These are phyloP conservation scores for Tachina grossa DNA, from an alignment of 2,888 invertebrate species.

Conservation along the genomic window DNA sequence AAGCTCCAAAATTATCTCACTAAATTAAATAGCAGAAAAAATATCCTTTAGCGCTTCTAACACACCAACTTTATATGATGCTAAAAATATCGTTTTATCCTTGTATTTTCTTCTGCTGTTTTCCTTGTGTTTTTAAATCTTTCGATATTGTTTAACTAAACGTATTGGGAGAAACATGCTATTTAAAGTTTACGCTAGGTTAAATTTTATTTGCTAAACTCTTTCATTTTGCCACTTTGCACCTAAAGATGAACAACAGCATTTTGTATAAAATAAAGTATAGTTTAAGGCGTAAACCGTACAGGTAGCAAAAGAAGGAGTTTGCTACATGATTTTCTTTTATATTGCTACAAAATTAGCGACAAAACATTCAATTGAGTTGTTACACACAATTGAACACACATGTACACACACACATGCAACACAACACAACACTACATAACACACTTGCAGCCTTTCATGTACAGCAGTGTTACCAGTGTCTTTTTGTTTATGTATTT, in stretches of 20 bases:
- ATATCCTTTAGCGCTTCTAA: too few species aligned
- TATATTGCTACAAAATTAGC: slow-evolving; percentile 63
- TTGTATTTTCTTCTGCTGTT: not conserved
- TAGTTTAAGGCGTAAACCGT: slow-evolving; percentile 68
- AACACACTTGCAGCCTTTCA: slow-evolving; percentile 1
- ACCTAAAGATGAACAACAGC: slow-evolving; percentile 15
- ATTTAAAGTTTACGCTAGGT: slow-evolving; percentile 66
- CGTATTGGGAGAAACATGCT: slow-evolving; percentile 62
- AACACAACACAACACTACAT: not conserved
- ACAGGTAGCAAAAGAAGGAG: slow-evolving; percentile 55
- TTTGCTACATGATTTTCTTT: slow-evolving; percentile 53
- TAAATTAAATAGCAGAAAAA: too few species aligned
- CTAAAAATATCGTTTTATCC: too few species aligned
- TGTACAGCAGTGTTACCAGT: not conserved
- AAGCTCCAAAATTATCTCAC: too few species aligned
- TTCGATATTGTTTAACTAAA: slow-evolving; percentile 51
- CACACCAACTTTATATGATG: too few species aligned
- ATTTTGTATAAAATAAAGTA: slow-evolving; percentile 40
- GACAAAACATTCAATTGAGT: slow-evolving; percentile 70
- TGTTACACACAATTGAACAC: slow-evolving; percentile 68
- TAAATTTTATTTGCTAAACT: slow-evolving; percentile 70
- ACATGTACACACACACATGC: slow-evolving; percentile 11
- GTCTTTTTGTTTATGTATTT: too few species aligned
- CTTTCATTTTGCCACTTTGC: slow-evolving; percentile 65
- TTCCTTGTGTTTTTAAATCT: not conserved